Evolutionary conservation across 2,888 invertebrate species (phyloP).

Genomic region (Parascotia fuliginaria): DNA sequence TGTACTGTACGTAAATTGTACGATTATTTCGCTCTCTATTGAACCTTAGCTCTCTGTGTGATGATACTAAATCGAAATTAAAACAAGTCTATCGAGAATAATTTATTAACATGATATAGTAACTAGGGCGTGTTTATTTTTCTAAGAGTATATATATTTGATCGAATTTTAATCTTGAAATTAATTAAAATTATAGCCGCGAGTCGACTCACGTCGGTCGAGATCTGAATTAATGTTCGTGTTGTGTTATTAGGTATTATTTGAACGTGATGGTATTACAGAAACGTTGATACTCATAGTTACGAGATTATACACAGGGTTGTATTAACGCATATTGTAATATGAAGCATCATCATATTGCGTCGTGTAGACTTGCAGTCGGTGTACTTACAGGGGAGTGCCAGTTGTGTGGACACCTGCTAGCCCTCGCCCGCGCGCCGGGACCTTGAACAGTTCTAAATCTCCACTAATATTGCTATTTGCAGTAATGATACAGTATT

Average conservation of each 20-base stretch:
- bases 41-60: constrained; percentile 67
- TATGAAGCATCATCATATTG: constrained; percentile 10
- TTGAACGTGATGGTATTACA: constrained; percentile 16
- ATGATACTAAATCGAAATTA: constrained; percentile 45
- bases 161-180: constrained; percentile 34
- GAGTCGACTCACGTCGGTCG: constrained; percentile 11
- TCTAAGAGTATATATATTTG: constrained; percentile 45
- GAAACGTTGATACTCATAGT: constrained; percentile 24
- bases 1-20: constrained; percentile 48
- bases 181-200: constrained; percentile 26
- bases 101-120: constrained; percentile 33
- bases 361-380: constrained; percentile 12
- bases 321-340: constrained; percentile 23
- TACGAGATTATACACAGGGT: constrained; percentile 23
- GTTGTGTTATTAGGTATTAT: constrained; percentile 19
- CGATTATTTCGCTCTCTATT: constrained; percentile 71
- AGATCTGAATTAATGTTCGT: constrained; percentile 17
- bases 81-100: constrained; percentile 34
- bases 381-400: constrained; percentile 9
- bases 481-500: constrained; percentile 82
- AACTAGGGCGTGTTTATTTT: constrained; percentile 49
- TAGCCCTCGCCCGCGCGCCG: constrained; percentile 34
- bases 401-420: constrained; percentile 22
- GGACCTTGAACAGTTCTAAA: constrained; percentile 44
- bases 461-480: constrained; percentile 72